Conservation (phyloP, 2,113 vertebrate genomes). For the Alethe castanea region DNA sequence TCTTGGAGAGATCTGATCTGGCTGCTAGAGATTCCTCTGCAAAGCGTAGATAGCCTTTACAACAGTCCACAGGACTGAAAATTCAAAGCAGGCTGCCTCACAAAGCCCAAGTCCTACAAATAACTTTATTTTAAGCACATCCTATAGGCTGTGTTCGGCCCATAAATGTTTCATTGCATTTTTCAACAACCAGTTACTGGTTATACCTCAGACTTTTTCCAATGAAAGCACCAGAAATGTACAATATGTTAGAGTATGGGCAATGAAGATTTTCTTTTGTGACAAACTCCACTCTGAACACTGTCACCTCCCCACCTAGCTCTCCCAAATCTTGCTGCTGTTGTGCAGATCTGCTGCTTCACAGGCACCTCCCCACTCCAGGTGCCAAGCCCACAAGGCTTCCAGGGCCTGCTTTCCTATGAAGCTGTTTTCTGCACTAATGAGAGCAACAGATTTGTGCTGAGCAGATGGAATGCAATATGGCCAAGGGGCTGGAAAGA, state of each 20-base stretch:
- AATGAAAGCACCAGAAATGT: neutral
- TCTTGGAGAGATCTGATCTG: neutral
- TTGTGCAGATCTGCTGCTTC: neutral
- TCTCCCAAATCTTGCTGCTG: neutral
- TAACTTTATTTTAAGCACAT: neutral
- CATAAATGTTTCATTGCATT: neutral
- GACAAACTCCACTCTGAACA: neutral
- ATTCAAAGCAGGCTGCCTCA: neutral
- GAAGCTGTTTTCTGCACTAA: neutral
- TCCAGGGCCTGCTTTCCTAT: neutral
- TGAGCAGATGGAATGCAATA: neutral
- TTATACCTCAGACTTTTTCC: neutral
- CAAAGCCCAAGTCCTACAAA: neutral
- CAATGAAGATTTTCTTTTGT: neutral
- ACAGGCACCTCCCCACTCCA: neutral
- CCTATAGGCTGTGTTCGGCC: neutral
- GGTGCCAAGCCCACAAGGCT: neutral
- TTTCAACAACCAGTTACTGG: neutral
- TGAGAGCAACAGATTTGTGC: neutral
- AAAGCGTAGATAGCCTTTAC: neutral
- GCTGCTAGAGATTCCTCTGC: neutral
- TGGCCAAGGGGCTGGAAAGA: neutral
- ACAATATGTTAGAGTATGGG: neutral
- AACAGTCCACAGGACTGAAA: neutral
- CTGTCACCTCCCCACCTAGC: neutral